Evolutionary conservation across 1,140 invertebrate genomes (phyloP).

Genomic region (Kradibia gibbosae): DNA sequence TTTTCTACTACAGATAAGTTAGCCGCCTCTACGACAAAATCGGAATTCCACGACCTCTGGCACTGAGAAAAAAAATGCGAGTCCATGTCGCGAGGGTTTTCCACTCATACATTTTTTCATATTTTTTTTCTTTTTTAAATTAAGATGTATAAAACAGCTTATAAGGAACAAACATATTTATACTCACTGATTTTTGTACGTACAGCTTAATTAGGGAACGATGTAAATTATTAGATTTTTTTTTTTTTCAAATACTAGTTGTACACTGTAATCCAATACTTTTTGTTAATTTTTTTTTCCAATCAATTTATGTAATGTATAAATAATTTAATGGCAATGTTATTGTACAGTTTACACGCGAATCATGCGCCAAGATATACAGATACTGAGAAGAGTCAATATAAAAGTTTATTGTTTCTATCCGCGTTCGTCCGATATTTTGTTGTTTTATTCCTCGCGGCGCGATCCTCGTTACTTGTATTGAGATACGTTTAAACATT

Average conservation of each 20-base stretch:
- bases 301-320: slow-evolving; percentile 25
- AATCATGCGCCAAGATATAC: slow-evolving; percentile 13
- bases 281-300: slow-evolving; percentile 30
- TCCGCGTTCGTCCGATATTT: slow-evolving; percentile 35
- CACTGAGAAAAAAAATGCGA: slow-evolving; percentile 41
- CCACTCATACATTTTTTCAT: slow-evolving; percentile 27
- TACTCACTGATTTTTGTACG: slow-evolving; percentile 1
- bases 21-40: slow-evolving; percentile 44
- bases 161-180: slow-evolving; percentile 12
- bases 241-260: slow-evolving; percentile 41
- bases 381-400: slow-evolving; percentile 12
- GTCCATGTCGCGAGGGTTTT: slow-evolving; percentile 18
- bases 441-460: slow-evolving; percentile 37
- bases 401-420: slow-evolving; percentile 38
- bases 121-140: slow-evolving; percentile 38
- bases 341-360: slow-evolving; percentile 29
- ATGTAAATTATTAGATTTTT: slow-evolving; percentile 39
- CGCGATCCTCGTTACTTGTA: slow-evolving; percentile 27
- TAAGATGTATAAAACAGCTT: slow-evolving; percentile 34
- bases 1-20: slow-evolving; percentile 45
- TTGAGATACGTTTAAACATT: slow-evolving; percentile 8
- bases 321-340: slow-evolving; percentile 1
- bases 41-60: slow-evolving; percentile 45
- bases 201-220: not conserved
- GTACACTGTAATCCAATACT: not conserved